Evolutionary conservation across 2,888 invertebrate species (phyloP).

Genomic region (Cryptocephalus primarius): DNA sequence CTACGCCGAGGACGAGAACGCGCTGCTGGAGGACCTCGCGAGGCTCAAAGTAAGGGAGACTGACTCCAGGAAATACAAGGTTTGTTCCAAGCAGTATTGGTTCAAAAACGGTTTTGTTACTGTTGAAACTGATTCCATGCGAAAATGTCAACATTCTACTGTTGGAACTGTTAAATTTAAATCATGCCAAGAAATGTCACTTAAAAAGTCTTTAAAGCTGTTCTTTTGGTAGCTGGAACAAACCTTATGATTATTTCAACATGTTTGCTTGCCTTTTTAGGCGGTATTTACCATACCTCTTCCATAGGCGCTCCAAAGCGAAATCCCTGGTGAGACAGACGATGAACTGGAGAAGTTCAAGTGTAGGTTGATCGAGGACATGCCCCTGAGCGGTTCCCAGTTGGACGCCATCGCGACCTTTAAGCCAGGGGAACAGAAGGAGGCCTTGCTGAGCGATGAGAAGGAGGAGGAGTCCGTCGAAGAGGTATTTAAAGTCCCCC

Average conservation of each 20-base stretch:
- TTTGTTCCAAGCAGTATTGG: too few relatives aligned
- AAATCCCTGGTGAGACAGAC: constrained; percentile 22
- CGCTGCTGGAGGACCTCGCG: constrained; percentile 19
- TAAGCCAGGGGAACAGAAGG: constrained; percentile 1
- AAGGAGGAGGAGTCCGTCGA: constrained; percentile 4
- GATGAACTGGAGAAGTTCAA: constrained; percentile 25
- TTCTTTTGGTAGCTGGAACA: too few relatives aligned
- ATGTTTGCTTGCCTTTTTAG: too few relatives aligned
- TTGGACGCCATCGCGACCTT: constrained; percentile 16
- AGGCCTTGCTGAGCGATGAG: neutral
- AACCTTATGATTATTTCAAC: too few relatives aligned
- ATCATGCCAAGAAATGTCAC: too few relatives aligned
- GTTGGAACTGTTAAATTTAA: too few relatives aligned
- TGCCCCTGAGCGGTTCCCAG: constrained; percentile 19
- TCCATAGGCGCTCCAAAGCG: constrained; percentile 18
- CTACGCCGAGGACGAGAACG: constrained; percentile 13
- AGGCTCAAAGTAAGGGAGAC: constrained; percentile 13
- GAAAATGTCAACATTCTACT: too few relatives aligned
- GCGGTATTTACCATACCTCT: too few relatives aligned
- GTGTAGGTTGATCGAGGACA: constrained; percentile 20
- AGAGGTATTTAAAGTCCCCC: neutral
- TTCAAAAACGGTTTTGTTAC: too few relatives aligned
- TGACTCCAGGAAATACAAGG: neutral
- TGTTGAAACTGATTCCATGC: too few relatives aligned
- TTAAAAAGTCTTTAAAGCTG: too few relatives aligned